Base-by-base conservation (phyloP, 2,888 invertebrate species). In the Mythimna pallens region DNA sequence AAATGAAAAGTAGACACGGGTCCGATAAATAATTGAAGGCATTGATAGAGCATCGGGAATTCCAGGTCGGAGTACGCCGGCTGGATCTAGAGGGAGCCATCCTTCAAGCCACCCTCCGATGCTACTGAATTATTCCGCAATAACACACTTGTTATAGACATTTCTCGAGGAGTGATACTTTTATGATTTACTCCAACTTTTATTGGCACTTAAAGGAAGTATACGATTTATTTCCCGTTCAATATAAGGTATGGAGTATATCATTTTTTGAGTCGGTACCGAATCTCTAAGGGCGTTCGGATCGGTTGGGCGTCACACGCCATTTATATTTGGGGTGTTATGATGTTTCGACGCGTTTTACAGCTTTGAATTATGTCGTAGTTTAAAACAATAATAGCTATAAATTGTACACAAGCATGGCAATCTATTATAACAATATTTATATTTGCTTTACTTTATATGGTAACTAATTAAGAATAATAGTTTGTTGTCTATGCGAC, bases 111-210 rank as follows among this genome's bases (percentile, higher is more conserved):
- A 92, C 95, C 95, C 95, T 93, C 93, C 91, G 85, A 76, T 88
- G 89, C 94, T 94, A 93, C 94, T 96, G 96, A 96, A 96, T 96
- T 96, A 96, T 96, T 96, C 94, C 88, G 94, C 95, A 95, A 96
- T 96, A 96, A 96, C 95, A 95, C 94, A 95, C 95, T 95, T 95
- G 96, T 96, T 96, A 95, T 95, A 95, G 95, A 96, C 96, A 91
- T 95, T 95, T 95, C 94, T 93, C 92, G 92, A 90, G 91, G 94
- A 95, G 94, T 96, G 95, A 96, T 96, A 96, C 96, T 95, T 96
- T 95, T 96, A 96, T 96, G 96, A 96, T 96, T 96, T 96, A 96
- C 95, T 95, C 90, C 95, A 94, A 96, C 94, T 96, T 96, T 96
- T 96, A 96, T 96, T 96, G 96, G 96, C 95, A 95, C 96, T 96